These are phyloP conservation scores for Carlito syrichta DNA, from an alignment of 2,113 vertebrate species.

Conservation along the genomic window DNA sequence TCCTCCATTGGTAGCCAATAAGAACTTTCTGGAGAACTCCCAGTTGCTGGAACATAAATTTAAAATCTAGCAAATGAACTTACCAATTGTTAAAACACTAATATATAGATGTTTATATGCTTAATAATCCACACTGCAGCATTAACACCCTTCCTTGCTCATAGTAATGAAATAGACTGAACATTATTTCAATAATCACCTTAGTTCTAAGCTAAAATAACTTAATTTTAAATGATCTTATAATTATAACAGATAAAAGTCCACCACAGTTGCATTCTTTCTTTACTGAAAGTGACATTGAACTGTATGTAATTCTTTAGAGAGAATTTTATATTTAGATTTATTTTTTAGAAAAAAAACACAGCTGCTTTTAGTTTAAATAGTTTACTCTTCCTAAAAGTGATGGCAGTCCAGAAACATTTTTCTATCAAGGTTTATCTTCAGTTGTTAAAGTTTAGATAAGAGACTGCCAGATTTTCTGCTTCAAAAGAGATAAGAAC, in stretches of 20 bases:
- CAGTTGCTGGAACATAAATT: not conserved
- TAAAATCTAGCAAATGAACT: constrained; percentile 21
- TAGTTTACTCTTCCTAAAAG: constrained; percentile 79
- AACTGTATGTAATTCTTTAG: constrained; percentile 56
- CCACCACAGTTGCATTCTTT: not conserved
- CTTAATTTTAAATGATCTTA: not conserved
- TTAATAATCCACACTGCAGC: not conserved
- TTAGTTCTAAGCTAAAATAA: not conserved
- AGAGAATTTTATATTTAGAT: constrained; percentile 75
- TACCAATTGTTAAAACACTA: constrained; percentile 14
- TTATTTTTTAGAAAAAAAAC: constrained; percentile 61
- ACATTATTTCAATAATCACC: not conserved
- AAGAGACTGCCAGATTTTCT: constrained; percentile 81
- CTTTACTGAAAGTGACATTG: constrained; percentile 67
- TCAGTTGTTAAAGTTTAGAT: constrained; percentile 81
- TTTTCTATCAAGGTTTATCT: constrained; percentile 83
- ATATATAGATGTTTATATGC: not conserved
- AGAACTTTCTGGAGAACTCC: not conserved
- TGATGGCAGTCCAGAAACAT: constrained; percentile 76
- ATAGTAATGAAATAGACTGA: not conserved
- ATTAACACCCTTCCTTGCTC: not conserved
- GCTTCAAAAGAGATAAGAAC: constrained; percentile 82
- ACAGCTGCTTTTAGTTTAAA: constrained; percentile 84
- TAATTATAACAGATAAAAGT: constrained; percentile 29
- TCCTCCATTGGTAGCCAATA: not conserved